Percentiles rank a stretch among this genome's conserved stretches.
Conservation (phyloP, 2,113 vertebrate genomes). For the Phasianus colchicus region DNA sequence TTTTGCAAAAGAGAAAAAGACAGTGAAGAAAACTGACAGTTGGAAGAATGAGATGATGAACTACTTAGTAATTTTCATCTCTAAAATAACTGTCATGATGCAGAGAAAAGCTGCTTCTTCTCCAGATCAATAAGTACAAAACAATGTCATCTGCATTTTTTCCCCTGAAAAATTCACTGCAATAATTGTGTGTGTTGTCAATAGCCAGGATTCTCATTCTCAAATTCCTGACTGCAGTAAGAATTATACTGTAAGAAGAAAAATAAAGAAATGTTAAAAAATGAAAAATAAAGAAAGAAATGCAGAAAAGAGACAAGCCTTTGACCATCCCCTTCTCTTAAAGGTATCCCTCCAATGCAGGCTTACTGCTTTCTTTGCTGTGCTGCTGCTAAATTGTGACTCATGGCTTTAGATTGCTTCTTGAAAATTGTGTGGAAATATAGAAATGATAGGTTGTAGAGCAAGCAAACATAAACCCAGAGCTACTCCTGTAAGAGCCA, state of each 20-base stretch:
- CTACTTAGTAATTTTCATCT: conserved; percentile 36
- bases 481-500: neutral
- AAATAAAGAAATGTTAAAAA: neutral
- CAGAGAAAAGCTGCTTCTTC: conserved; percentile 30
- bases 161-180: neutral
- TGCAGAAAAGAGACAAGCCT: neutral
- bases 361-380: neutral
- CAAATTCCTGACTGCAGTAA: neutral
- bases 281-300: neutral
- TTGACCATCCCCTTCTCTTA: neutral
- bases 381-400: neutral
- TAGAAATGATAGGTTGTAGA: neutral
- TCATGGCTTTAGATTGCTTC: neutral
- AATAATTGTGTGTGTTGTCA: neutral
- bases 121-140: conserved; percentile 24
- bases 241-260: conserved; percentile 4
- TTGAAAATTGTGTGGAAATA: neutral
- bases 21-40: conserved; percentile 22
- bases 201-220: conserved; percentile 1
- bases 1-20: neutral
- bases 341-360: neutral
- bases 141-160: neutral
- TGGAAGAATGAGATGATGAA: neutral
- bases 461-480: neutral
- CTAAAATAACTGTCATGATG: neutral